Conservation (phyloP, 2,113 vertebrate genomes). For the Numenius arquata region DNA sequence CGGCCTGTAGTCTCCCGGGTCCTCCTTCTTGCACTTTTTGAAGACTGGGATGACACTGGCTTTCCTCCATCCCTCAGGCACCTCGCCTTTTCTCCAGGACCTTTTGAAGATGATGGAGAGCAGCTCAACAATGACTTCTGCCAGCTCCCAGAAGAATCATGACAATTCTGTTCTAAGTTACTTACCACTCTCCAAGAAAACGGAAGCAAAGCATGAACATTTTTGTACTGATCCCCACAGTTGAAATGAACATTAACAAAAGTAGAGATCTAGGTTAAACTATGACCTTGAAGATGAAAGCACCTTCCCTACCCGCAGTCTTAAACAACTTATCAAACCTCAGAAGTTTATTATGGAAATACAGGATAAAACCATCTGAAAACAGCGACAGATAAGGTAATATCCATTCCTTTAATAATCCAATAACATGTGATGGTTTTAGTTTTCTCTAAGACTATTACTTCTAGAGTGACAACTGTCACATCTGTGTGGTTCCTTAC, state of each 20-base stretch:
- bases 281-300: not conserved
- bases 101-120: too few relatives aligned
- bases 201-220: not conserved
- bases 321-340: not conserved
- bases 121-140: too few relatives aligned
- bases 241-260: not conserved
- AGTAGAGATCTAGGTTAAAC: not conserved
- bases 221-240: not conserved
- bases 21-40: too few relatives aligned
- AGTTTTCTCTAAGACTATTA: not conserved
- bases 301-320: not conserved
- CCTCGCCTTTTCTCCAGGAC: too few relatives aligned
- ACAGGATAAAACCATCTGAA: not conserved
- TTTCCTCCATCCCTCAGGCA: too few relatives aligned
- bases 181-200: not conserved
- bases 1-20: too few relatives aligned
- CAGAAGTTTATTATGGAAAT: not conserved
- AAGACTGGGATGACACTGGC: too few relatives aligned
- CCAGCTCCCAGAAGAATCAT: too few relatives aligned
- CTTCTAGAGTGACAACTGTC: not conserved
- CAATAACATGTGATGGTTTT: not conserved
- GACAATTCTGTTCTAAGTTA: not conserved
- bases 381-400: not conserved
- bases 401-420: not conserved
- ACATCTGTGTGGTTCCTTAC: not conserved